Percentiles rank a stretch among this genome's conserved stretches.
phyloP scores from a whole-genome alignment of 2,113 vertebrate species.

The Myiopsitta monachus region DNA sequence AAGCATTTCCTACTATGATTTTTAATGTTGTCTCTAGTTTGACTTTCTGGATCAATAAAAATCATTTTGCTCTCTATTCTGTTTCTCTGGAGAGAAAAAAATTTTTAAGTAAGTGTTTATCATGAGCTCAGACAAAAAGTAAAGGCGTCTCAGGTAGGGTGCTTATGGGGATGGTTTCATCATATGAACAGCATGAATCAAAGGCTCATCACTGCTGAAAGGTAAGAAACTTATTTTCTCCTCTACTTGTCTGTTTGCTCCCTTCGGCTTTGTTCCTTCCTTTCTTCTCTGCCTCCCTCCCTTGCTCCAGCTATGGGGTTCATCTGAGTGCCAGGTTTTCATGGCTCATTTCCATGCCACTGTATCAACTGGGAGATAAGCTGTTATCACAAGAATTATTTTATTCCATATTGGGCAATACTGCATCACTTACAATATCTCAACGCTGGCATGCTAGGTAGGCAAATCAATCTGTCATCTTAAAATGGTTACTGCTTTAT shows the following conservation, averaged over 20 bases:
- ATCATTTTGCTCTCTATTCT: not conserved
- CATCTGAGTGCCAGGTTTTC: not conserved
- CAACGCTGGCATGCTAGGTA: not conserved
- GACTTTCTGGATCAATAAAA: not conserved
- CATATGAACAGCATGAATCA: not conserved
- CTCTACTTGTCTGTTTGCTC: not conserved
- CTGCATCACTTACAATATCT: not conserved
- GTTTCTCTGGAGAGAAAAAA: not conserved
- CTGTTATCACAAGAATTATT: not conserved
- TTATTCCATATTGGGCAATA: not conserved
- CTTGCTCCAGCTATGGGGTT: not conserved
- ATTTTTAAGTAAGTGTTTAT: not conserved
- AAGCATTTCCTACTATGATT: not conserved
- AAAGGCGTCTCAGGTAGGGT: not conserved
- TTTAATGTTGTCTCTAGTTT: not conserved
- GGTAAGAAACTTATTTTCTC: not conserved
- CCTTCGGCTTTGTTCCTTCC: not conserved
- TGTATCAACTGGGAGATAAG: not conserved
- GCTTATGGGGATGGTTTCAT: not conserved
- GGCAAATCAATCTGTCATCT: slow-evolving; percentile 3
- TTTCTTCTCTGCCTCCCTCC: not conserved
- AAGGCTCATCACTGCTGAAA: not conserved
- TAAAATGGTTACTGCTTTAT: not conserved
- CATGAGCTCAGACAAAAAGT: not conserved
- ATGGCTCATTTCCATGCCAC: not conserved